phyloP scores from a whole-genome alignment of 2,888 invertebrate species.

The Oscheius sp. region DNA sequence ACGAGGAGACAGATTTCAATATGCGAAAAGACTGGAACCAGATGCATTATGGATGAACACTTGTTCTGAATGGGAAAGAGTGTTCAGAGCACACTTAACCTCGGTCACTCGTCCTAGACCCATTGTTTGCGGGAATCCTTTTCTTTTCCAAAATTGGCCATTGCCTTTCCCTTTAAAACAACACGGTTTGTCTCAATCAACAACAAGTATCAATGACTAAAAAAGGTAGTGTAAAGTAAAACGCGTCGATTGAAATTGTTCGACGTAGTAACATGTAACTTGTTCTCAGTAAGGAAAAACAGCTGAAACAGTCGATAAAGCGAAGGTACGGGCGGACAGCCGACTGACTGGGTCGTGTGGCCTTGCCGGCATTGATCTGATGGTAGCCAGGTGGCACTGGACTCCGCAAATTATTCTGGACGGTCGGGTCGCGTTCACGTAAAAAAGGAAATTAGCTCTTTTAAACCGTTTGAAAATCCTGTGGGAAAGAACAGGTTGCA shows the following conservation, averaged over 20 bases:
- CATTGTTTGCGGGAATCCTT: neutral
- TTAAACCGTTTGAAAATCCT: neutral
- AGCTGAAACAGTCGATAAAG: conserved; percentile 15
- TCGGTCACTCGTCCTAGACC: conserved; percentile 15
- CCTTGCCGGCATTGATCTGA: conserved; percentile 38
- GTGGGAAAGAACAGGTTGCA: too few species aligned
- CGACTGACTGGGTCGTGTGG: conserved; percentile 31
- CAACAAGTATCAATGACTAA: too few species aligned
- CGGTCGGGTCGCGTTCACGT: conserved; percentile 27
- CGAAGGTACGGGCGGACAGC: conserved; percentile 30
- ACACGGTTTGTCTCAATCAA: too few species aligned
- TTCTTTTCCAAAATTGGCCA: neutral
- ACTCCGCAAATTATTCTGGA: conserved; percentile 34
- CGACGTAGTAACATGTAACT: neutral
- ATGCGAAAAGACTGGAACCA: neutral
- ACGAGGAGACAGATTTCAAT: neutral
- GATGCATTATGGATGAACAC: conserved; percentile 30
- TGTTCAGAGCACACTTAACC: conserved; percentile 28
- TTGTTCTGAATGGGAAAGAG: conserved; percentile 20
- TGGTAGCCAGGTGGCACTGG: conserved; percentile 36
- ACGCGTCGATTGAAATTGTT: too few species aligned
- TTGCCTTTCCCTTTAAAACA: too few species aligned
- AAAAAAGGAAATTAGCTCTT: conserved; percentile 10
- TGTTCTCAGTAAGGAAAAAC: conserved; percentile 2
- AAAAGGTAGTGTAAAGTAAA: too few species aligned